These are phyloP conservation scores for Babyrousa celebensis DNA, from an alignment of 2,797 vertebrate genomes.

Conservation along the genomic window DNA sequence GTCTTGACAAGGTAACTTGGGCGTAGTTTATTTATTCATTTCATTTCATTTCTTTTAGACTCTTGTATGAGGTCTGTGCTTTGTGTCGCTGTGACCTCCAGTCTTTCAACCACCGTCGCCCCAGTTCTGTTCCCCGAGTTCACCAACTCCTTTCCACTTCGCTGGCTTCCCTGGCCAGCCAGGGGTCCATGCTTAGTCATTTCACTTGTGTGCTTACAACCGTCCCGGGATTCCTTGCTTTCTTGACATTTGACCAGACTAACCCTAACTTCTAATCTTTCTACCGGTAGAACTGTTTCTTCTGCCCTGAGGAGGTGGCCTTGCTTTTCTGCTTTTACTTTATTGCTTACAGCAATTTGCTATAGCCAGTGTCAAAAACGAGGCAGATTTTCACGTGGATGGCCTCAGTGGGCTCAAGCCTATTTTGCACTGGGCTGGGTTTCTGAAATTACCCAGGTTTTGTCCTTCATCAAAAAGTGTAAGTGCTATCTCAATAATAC, in stretches of 20 bases:
- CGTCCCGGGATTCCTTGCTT: not conserved
- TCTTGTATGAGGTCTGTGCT: not conserved
- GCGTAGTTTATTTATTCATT: not conserved
- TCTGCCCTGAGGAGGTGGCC: not conserved
- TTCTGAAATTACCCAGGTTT: conserved; percentile 55
- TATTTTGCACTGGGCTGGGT: conserved; percentile 29
- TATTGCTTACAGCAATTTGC: conserved; percentile 8
- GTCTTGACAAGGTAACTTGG: conserved; percentile 45
- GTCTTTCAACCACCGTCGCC: not conserved
- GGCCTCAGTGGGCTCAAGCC: not conserved
- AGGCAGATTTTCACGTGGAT: not conserved
- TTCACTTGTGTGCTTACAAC: not conserved
- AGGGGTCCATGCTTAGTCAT: not conserved
- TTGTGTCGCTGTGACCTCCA: not conserved
- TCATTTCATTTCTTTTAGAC: not conserved
- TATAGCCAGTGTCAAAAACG: conserved; percentile 39
- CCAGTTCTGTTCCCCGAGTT: not conserved
- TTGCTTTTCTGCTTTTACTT: conserved; percentile 57
- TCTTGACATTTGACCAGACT: conserved; percentile 39
- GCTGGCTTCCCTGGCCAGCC: not conserved
- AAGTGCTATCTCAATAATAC: conserved; percentile 36
- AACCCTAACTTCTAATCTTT: not conserved
- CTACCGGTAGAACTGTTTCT: not conserved
- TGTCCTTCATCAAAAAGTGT: conserved; percentile 48
- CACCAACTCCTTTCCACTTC: not conserved